These are phyloP conservation scores for Liopterus haemorrhoidalis DNA, from an alignment of 2,888 invertebrate species.

Conservation along the genomic window DNA sequence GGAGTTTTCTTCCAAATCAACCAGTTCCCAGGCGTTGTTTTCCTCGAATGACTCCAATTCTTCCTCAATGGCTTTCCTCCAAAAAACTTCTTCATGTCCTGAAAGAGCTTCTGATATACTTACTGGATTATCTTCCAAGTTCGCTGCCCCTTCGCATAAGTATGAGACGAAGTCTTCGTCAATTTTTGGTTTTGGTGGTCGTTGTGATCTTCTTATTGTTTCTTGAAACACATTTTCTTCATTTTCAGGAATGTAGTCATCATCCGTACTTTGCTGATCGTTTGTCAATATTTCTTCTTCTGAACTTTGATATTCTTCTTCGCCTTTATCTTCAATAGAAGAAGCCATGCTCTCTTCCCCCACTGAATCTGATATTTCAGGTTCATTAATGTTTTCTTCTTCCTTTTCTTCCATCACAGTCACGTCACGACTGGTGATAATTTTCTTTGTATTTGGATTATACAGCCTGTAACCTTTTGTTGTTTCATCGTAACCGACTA, in stretches of 20 bases:
- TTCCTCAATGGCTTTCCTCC: slow-evolving; percentile 27
- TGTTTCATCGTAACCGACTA: too few species aligned
- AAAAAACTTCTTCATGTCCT: slow-evolving; percentile 21
- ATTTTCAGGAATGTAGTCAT: neutral
- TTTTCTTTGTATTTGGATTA: too few species aligned
- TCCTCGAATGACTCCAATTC: slow-evolving; percentile 26
- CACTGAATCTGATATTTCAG: too few species aligned
- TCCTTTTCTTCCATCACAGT: too few species aligned
- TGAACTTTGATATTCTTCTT: too few species aligned
- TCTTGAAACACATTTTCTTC: too few species aligned
- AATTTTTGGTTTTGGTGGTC: neutral
- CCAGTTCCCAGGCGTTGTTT: slow-evolving; percentile 29
- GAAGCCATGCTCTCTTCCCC: too few species aligned
- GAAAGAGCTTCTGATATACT: slow-evolving; percentile 24
- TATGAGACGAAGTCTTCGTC: neutral
- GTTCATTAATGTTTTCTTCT: neutral
- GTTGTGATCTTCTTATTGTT: slow-evolving; percentile 7
- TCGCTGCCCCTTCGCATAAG: neutral
- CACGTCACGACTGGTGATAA: too few species aligned
- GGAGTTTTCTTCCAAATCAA: slow-evolving; percentile 13
- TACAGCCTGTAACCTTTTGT: too few species aligned
- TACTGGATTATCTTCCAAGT: slow-evolving; percentile 21
- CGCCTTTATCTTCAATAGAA: too few species aligned
- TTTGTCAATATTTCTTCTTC: too few species aligned
- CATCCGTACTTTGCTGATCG: too few species aligned